phyloP scores from a whole-genome alignment of 2,888 invertebrate genomes.

The Clusia tigrina region DNA sequence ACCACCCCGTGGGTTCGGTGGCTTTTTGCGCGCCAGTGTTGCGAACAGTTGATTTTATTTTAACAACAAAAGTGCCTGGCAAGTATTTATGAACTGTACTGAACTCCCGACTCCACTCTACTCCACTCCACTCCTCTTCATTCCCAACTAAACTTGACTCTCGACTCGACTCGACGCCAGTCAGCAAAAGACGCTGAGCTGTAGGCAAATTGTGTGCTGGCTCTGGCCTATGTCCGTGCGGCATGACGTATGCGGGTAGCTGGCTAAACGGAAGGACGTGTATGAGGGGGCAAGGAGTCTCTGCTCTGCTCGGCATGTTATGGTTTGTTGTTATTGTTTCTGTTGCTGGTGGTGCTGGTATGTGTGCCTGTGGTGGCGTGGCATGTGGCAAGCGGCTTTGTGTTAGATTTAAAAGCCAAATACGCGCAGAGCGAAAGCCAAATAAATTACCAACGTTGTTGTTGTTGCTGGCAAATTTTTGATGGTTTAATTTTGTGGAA shows the following conservation, averaged over 20 bases:
- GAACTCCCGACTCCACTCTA: too few species aligned
- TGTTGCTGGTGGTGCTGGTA: conserved; percentile 15
- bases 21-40: conserved; percentile 15
- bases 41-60: conserved; percentile 48
- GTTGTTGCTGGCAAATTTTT: conserved; percentile 56
- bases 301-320: neutral
- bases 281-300: neutral
- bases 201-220: neutral
- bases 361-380: neutral
- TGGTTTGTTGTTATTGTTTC: conserved; percentile 10
- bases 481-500: conserved; percentile 59
- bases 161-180: too few species aligned
- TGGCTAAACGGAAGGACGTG: too few species aligned
- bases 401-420: conserved; percentile 8
- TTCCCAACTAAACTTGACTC: too few species aligned
- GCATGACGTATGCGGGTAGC: neutral
- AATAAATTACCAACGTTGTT: conserved; percentile 55
- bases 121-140: too few species aligned
- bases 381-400: neutral
- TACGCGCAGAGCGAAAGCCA: conserved; percentile 40
- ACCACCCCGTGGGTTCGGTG: conserved; percentile 28
- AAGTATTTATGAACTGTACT: conserved; percentile 21
- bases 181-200: neutral
- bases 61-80: conserved; percentile 33
- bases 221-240: neutral